Evolutionary conservation across 2,888 invertebrate genomes (phyloP).

Genomic region (Eumacrocentrus americanus): DNA sequence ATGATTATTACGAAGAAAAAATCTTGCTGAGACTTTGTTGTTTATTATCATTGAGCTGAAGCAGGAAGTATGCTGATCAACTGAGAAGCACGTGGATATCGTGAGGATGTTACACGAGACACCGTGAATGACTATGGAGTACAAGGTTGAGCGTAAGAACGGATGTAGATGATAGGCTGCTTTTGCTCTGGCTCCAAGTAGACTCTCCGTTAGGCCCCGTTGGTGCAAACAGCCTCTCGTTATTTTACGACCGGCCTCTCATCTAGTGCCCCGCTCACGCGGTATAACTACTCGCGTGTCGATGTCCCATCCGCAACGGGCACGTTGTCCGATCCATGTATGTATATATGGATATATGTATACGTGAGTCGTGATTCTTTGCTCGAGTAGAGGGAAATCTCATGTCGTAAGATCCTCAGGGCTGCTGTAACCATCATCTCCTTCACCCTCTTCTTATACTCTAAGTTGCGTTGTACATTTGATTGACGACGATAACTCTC

Average conservation of each 20-base stretch:
- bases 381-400: background rate
- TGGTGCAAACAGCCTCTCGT: constrained; percentile 32
- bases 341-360: background rate
- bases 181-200: constrained; percentile 18
- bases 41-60: background rate
- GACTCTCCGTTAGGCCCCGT: constrained; percentile 36
- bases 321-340: background rate
- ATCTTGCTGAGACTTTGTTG: background rate
- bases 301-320: background rate
- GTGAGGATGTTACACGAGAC: constrained; percentile 32
- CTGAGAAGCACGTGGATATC: constrained; percentile 14
- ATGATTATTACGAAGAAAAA: background rate
- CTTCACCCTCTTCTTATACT: background rate
- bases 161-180: constrained; percentile 27
- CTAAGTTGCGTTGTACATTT: background rate
- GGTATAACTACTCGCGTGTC: background rate
- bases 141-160: constrained; percentile 41
- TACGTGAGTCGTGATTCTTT: background rate
- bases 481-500: background rate
- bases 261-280: background rate
- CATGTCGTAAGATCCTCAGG: background rate
- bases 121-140: constrained; percentile 42
- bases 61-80: too few species aligned
- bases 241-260: constrained; percentile 21
- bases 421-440: background rate